phyloP scores from a whole-genome alignment of 2,888 invertebrate genomes.

The Mechanitis mazaeus region DNA sequence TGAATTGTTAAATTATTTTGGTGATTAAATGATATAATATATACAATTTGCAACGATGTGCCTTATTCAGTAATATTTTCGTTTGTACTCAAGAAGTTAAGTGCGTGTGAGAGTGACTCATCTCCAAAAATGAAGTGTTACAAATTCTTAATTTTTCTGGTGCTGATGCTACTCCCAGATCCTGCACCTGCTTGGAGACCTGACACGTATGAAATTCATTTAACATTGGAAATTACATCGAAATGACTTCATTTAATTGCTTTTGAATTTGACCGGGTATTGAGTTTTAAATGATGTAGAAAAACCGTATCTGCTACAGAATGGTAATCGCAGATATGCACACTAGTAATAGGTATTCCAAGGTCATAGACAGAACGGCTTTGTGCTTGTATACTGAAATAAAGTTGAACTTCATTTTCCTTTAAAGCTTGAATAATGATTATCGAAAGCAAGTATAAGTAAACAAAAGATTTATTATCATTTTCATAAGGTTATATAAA shows the following conservation, averaged over 20 bases:
- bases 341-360: background rate
- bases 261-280: no score
- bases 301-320: no score
- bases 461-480: no score
- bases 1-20: slow-evolving; percentile 33
- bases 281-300: no score
- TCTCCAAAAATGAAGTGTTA: slow-evolving; percentile 52
- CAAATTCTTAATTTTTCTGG: slow-evolving; percentile 47
- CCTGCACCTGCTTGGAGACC: slow-evolving; percentile 55
- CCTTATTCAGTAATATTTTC: slow-evolving; percentile 57
- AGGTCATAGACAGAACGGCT: slow-evolving; percentile 8
- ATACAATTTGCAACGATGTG: slow-evolving; percentile 53
- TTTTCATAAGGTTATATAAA: no score
- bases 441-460: no score
- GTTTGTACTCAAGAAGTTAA: slow-evolving; percentile 30
- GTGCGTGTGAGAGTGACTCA: slow-evolving; percentile 50
- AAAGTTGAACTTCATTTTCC: slow-evolving; percentile 17
- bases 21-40: slow-evolving; percentile 25
- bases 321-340: background rate
- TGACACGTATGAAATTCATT: slow-evolving; percentile 30
- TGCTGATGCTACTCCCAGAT: slow-evolving; percentile 53
- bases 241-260: background rate
- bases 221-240: background rate
- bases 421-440: background rate
- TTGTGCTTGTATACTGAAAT: slow-evolving; percentile 19